Evolutionary conservation across 2,888 invertebrate species (phyloP).

Genomic region (Chirona hameri): DNA sequence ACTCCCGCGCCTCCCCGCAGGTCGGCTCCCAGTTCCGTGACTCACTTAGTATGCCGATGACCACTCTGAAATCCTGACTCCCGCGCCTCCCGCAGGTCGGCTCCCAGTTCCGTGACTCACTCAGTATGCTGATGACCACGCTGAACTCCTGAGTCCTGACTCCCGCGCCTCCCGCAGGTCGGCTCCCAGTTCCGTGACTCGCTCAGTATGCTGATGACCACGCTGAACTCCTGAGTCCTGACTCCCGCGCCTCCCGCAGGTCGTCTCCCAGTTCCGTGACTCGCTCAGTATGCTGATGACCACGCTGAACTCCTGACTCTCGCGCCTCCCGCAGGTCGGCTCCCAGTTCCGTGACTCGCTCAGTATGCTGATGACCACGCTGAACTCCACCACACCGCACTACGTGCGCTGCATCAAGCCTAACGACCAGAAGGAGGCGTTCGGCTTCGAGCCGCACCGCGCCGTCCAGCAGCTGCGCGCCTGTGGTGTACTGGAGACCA

Average conservation of each 20-base stretch:
- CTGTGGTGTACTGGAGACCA: constrained; percentile 96
- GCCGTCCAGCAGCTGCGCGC: constrained; percentile 90
- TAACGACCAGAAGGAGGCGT: constrained; percentile 80
- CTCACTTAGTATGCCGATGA: constrained; percentile 84
- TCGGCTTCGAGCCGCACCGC: constrained; percentile 77
- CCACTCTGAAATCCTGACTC: constrained; percentile 64
- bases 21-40: constrained; percentile 55
- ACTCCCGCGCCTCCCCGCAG: neutral
- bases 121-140: too few relatives aligned
- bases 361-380: constrained; percentile 82
- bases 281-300: constrained; percentile 85
- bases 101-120: too few relatives aligned
- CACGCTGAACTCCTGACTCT: constrained; percentile 87
- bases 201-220: too few relatives aligned
- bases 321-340: too few relatives aligned
- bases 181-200: too few relatives aligned
- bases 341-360: constrained; percentile 77
- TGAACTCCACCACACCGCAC: constrained; percentile 95
- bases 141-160: too few relatives aligned
- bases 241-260: constrained; percentile 29
- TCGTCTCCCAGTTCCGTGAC: constrained; percentile 56
- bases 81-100: too few relatives aligned
- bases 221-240: too few relatives aligned
- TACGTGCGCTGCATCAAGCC: constrained; percentile 98
- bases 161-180: too few relatives aligned